Evolutionary conservation across 2,113 vertebrate species (phyloP), one percentile per base, ranked within the genome.

Genomic region (Myocastor coypus): DNA sequence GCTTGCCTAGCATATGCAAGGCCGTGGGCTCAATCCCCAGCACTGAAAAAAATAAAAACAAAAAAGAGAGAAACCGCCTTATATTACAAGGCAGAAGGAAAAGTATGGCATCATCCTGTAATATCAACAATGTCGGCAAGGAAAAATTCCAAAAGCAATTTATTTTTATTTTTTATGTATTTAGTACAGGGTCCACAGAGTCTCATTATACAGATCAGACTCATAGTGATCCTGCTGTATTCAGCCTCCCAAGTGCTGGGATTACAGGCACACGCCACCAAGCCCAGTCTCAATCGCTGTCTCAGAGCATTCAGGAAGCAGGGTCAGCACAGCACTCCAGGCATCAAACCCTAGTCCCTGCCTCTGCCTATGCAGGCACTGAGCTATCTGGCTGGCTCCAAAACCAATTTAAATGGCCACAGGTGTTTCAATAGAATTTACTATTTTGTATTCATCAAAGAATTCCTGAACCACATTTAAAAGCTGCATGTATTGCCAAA

Each of bases 391-490:
- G 52, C 17, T 3, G 5, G 55, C 55, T 57, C 12, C 55, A 69
- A 83, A 83, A 90, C 24, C 68, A 83, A 87, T 37, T 12, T 63
- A 57, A 93, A 57, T 96, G 66, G 57, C 32, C 34, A 26, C 26
- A 75, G 30, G 46, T 66, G 13, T 87, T 90, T 86, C 85, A 86
- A 64, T 4, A 89, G 52, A 63, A 90, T 17, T 57, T 50, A 83
- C 30, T 42, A 83, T 78, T 93, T 87, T 52, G 32, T 46, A 91
- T 77, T 83, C 89, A 82, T 32, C 26, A 87, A 64, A 77, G 50
- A 42, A 13, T 46, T 80, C 40, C 50, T 85, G 4, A 94, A 82
- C 9, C 52, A 40, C n/a, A 7, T 68, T 89, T 57, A 87, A 46
- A 40, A 90, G 59, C 59, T 89, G n/a, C 55, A 46, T n/a, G 75